Percentiles rank a stretch among this genome's conserved stretches.
Evolutionary conservation across 53 echinoderm and acorn worm genomes (phyloP).

Genomic region (Stichopus horrens): DNA sequence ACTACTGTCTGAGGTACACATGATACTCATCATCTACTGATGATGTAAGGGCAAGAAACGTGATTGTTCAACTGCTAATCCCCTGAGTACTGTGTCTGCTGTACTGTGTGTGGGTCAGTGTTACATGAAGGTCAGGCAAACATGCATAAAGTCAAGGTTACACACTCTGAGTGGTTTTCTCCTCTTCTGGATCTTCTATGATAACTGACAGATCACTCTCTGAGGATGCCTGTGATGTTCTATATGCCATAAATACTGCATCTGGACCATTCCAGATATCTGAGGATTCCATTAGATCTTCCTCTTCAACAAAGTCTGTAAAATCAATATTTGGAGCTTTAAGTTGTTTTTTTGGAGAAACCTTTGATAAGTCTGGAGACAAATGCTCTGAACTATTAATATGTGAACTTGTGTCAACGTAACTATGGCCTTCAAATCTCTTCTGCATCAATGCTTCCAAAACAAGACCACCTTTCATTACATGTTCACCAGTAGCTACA

Average conservation of each 20-base stretch:
- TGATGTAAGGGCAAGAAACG: too few species aligned
- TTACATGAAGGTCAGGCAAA: not conserved
- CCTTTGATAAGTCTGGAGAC: not conserved
- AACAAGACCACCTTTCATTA: not conserved
- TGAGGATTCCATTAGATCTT: not conserved
- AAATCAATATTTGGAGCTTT: conserved; percentile 37
- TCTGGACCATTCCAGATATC: conserved; percentile 23
- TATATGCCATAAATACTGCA: conserved; percentile 9
- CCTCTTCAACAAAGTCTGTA: conserved; percentile 23
- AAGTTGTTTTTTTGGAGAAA: conserved; percentile 2
- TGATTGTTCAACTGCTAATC: too few species aligned
- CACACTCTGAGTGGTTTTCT: conserved; percentile 48
- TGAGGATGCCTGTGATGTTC: conserved; percentile 30
- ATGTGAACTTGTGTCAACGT: not conserved
- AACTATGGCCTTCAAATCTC: not conserved
- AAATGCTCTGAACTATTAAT: not conserved
- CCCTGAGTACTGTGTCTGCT: too few species aligned
- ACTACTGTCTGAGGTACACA: too few species aligned
- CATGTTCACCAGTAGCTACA: not conserved
- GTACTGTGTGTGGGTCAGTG: not conserved
- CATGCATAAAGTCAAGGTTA: conserved; percentile 12
- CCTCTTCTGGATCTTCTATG: conserved; percentile 68
- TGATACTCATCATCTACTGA: too few species aligned
- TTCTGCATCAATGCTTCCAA: not conserved
- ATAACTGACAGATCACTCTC: conserved; percentile 87